Evolutionary conservation across 2,888 invertebrate genomes (phyloP).

Genomic region (Phortica magna): DNA sequence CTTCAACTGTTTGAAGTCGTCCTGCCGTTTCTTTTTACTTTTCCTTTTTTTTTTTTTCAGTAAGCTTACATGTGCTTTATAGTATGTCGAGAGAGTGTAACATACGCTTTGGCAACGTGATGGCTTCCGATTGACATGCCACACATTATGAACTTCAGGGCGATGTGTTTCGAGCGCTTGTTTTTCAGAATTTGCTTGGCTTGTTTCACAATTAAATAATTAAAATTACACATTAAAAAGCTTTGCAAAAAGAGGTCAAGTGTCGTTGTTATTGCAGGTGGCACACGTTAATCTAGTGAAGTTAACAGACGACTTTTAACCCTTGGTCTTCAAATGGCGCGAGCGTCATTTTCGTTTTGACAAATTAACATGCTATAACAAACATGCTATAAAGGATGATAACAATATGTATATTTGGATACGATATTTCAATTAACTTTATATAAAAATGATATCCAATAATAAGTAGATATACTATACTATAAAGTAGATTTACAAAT

Average conservation of each 20-base stretch:
- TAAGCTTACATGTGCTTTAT: background rate
- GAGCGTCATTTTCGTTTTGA: too few relatives aligned
- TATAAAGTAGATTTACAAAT: too few relatives aligned
- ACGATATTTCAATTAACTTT: too few relatives aligned
- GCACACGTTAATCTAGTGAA: background rate
- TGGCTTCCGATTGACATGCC: conserved; percentile 24
- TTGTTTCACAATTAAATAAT: conserved; percentile 23
- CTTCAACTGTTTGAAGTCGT: conserved; percentile 61
- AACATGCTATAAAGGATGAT: too few relatives aligned
- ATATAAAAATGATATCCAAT: too few relatives aligned
- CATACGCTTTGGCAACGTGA: background rate
- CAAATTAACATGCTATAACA: too few relatives aligned
- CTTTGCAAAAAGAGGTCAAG: background rate
- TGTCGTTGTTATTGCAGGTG: background rate
- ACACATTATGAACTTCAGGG: background rate
- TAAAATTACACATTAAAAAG: background rate
- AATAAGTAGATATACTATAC: too few relatives aligned
- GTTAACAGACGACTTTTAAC: background rate
- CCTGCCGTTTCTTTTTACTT: background rate
- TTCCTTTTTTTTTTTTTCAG: background rate
- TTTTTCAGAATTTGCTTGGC: conserved; percentile 21
- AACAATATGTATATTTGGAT: too few relatives aligned
- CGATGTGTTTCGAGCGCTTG: too few relatives aligned
- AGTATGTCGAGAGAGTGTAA: background rate
- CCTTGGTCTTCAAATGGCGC: too few relatives aligned